phyloP scores from a whole-genome alignment of 1,140 invertebrate genomes.

The Bombus soroeensis region DNA sequence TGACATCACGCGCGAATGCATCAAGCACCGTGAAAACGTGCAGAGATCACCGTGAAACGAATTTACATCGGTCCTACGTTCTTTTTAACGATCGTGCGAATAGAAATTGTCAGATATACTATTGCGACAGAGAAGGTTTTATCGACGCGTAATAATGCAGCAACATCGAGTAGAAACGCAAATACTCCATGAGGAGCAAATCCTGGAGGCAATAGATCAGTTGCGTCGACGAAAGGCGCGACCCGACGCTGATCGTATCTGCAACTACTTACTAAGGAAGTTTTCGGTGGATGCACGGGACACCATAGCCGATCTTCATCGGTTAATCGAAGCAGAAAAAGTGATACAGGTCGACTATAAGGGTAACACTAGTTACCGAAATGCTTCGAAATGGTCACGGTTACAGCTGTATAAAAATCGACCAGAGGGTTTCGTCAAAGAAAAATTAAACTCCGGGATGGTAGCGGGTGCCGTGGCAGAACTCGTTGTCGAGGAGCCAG shows the following conservation, averaged over 20 bases:
- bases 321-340: conserved; percentile 89
- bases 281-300: conserved; percentile 88
- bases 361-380: conserved; percentile 92
- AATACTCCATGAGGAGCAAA: conserved; percentile 86
- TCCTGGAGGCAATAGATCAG: conserved; percentile 93
- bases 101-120: not conserved
- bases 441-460: conserved; percentile 80
- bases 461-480: conserved; percentile 87
- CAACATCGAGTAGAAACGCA: conserved; percentile 76
- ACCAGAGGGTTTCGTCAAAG: conserved; percentile 79
- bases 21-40: conserved; percentile 19
- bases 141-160: conserved; percentile 69
- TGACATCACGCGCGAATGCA: conserved; percentile 37
- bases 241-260: conserved; percentile 91
- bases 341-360: conserved; percentile 94
- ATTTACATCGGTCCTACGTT: not conserved
- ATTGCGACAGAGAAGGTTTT: not conserved
- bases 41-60: not conserved
- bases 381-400: conserved; percentile 89
- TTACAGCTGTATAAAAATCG: conserved; percentile 82
- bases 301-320: conserved; percentile 89
- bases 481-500: conserved; percentile 87
- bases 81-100: not conserved
- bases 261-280: conserved; percentile 89
- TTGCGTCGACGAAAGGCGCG: conserved; percentile 91